phyloP scores from a whole-genome alignment of 1,140 invertebrate genomes.

The Propsilocerus akamusi region DNA sequence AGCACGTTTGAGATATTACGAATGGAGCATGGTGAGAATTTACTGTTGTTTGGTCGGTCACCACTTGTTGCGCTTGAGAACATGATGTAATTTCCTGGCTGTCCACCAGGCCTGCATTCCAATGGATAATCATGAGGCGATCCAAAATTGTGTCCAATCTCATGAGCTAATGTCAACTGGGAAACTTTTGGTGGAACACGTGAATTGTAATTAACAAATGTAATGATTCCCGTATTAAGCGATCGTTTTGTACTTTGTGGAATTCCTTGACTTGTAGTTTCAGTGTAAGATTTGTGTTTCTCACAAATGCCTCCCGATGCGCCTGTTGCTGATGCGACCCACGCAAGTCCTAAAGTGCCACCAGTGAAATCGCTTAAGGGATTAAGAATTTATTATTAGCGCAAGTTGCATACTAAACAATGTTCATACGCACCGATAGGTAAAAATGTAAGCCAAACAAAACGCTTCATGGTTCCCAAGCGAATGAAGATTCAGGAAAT shows the following conservation, averaged over 20 bases:
- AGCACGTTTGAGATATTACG: conserved; percentile 90
- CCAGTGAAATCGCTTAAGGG: conserved; percentile 72
- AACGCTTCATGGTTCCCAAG: conserved; percentile 93
- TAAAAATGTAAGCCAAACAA: conserved; percentile 97
- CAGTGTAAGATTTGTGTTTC: conserved; percentile 92
- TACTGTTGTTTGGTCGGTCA: conserved; percentile 84
- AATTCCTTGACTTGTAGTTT: conserved; percentile 70
- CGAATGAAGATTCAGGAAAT: conserved; percentile 96
- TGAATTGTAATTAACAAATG: conserved; percentile 97
- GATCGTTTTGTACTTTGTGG: conserved; percentile 86
- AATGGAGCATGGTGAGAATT: conserved; percentile 83
- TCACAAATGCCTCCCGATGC: conserved; percentile 98
- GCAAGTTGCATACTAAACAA: background rate
- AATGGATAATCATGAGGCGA: conserved; percentile 93
- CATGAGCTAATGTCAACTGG: conserved; percentile 93
- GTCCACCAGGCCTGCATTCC: conserved; percentile 76
- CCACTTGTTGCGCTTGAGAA: conserved; percentile 91
- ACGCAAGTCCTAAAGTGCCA: conserved; percentile 87
- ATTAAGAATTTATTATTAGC: background rate
- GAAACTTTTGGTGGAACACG: conserved; percentile 92
- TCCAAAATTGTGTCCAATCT: conserved; percentile 99
- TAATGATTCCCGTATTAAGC: conserved; percentile 97
- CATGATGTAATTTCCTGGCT: conserved; percentile 91
- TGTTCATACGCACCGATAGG: conserved; percentile 41
- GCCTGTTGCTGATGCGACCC: conserved; percentile 92